Evolutionary conservation across 2,888 invertebrate genomes (phyloP).

Genomic region (Alcis repandata): DNA sequence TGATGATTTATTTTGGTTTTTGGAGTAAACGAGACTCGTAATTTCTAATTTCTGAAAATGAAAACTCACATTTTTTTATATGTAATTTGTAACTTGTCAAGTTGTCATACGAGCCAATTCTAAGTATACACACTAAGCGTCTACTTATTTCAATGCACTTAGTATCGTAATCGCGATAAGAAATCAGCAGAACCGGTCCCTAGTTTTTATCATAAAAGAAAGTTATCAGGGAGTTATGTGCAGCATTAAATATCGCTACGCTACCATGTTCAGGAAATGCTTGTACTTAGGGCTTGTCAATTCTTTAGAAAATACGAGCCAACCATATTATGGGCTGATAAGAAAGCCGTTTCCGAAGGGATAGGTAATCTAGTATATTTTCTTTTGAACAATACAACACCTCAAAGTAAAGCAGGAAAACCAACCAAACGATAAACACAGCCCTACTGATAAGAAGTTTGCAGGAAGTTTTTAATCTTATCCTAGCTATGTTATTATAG

Average conservation of each 20-base stretch:
- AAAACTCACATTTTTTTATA: too few relatives aligned
- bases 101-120: not conserved
- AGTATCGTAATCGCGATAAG: conserved; percentile 43
- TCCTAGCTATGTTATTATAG: conserved; percentile 50
- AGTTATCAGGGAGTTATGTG: conserved; percentile 59
- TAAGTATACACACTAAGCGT: not conserved
- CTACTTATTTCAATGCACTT: conserved; percentile 8
- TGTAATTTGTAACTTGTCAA: not conserved
- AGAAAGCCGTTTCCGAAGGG: conserved; percentile 47
- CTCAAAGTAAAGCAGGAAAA: conserved; percentile 38
- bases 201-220: conserved; percentile 61
- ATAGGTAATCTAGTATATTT: conserved; percentile 36
- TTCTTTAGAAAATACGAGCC: conserved; percentile 62
- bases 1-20: too few relatives aligned
- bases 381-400: conserved; percentile 41
- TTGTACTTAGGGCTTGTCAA: conserved; percentile 60
- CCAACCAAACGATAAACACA: conserved; percentile 38
- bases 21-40: too few relatives aligned
- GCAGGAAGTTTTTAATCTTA: conserved; percentile 61
- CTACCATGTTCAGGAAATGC: conserved; percentile 63
- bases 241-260: conserved; percentile 52
- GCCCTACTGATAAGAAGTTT: conserved; percentile 50
- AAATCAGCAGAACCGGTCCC: conserved; percentile 50
- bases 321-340: conserved; percentile 59
- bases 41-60: too few relatives aligned